phyloP scores from a whole-genome alignment of 2,113 vertebrate species.

The Camelus bactrianus region DNA sequence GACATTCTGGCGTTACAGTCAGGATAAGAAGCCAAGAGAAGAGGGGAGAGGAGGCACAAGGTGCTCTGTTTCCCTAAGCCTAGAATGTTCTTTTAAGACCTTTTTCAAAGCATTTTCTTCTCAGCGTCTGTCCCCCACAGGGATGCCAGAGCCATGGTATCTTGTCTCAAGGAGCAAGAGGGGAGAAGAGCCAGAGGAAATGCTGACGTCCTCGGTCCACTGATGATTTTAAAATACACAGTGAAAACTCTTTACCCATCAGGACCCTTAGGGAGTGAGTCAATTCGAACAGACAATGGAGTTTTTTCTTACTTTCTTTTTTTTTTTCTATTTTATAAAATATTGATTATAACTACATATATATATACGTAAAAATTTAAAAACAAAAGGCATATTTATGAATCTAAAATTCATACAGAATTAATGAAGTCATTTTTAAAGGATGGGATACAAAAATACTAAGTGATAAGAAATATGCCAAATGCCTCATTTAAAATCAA shows the following conservation, averaged over 20 bases:
- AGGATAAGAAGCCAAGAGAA: not conserved
- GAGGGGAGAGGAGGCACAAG: not conserved
- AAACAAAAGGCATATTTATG: not conserved
- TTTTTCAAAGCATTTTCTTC: not conserved
- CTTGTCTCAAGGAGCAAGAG: not conserved
- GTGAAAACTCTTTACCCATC: not conserved
- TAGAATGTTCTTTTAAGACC: not conserved
- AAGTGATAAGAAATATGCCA: not conserved
- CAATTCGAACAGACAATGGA: not conserved
- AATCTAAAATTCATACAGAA: not conserved
- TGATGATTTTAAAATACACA: not conserved
- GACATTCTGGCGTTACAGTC: not conserved
- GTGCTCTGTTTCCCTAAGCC: not conserved
- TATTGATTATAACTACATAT: not conserved
- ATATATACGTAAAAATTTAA: not conserved
- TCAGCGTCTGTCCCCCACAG: not conserved
- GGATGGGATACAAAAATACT: not conserved
- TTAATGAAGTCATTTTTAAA: slow-evolving; percentile 29
- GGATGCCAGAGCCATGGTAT: not conserved
- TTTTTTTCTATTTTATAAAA: not conserved
- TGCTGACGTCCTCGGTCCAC: not conserved
- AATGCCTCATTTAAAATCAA: slow-evolving; percentile 1
- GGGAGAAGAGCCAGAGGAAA: not conserved
- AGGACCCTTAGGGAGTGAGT: not conserved
- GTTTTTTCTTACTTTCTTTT: not conserved